Base-by-base conservation (phyloP, 2,888 invertebrate genomes). In the Lepidocyrtinus sp. region DNA sequence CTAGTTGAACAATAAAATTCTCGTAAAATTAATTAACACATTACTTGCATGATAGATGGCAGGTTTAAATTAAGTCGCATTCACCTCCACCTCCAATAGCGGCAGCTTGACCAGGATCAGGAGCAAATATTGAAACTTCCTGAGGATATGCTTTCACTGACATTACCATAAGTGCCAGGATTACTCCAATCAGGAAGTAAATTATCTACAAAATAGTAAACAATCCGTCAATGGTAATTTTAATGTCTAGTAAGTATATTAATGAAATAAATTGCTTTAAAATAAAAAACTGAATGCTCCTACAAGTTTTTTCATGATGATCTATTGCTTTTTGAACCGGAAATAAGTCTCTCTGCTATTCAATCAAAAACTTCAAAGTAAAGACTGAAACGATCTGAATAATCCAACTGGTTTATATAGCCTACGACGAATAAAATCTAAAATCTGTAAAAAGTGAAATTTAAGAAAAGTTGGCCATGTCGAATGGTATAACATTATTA, bases 71-170 rank as follows among this genome's bases (percentile, higher is more conserved):
- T n/a, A n/a, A n/a, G n/a, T n/a, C n/a, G n/a, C n/a, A n/a, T 36
- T 62, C 22, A 71, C 72, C 72, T 22, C 65, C 73, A 15, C 65
- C 65, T 26, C 50, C 22, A 27, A 46, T 27, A 1, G 59, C 1
- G 25, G 27, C 21, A 2, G 61, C 46, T 61, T 59, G 75, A 7
- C 36, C 63, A n/a, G 25, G 21, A n/a, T 59, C 59, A n/a, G n/a
- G n/a, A 24, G 63, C 72, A 12, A 50, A 74, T 55, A 74, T 74
- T 17, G 55, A 55, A n/a, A 74, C 59, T 27, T 74, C 73, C 22
- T 74, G 73, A 7, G 73, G 65, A 25, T 50, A 5, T 1, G 17
- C 27, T 17, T 21, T 36, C 19, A 65, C 36, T 2, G 59, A 19
- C 3, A 74, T 17, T n/a, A 65, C 59, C 5, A n/a, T n/a, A n/a